A percentile compares a stretch with the other conserved stretches of the same genome.
Evolutionary conservation across 1,140 invertebrate species (phyloP).

Genomic region (Polyergus mexicanus): DNA sequence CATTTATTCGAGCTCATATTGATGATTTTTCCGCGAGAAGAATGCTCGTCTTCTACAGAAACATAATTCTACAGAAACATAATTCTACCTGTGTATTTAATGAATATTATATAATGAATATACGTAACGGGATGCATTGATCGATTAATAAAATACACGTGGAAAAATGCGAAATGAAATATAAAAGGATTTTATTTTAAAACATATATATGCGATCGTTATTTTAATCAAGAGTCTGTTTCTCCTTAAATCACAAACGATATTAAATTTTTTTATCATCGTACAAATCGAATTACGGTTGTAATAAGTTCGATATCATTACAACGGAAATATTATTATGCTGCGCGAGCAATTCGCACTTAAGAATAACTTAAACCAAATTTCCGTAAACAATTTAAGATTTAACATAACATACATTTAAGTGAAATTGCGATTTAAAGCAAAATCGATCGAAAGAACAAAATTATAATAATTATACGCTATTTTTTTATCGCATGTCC

Average conservation of each 20-base stretch:
- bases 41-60: background rate
- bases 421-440: background rate
- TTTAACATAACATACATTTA: background rate
- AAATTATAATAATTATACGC: slow-evolving; percentile 8
- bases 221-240: slow-evolving; percentile 22
- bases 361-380: slow-evolving; percentile 20
- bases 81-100: background rate
- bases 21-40: background rate
- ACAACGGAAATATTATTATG: slow-evolving; percentile 51
- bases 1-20: background rate
- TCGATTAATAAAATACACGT: slow-evolving; percentile 29
- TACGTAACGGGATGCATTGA: background rate
- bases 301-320: slow-evolving; percentile 36
- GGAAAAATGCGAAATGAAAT: slow-evolving; percentile 46
- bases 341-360: slow-evolving; percentile 3
- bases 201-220: slow-evolving; percentile 51
- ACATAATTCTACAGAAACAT: background rate
- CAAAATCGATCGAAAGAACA: background rate
- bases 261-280: slow-evolving; percentile 38
- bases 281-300: slow-evolving; percentile 52
- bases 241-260: slow-evolving; percentile 43
- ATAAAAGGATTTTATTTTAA: slow-evolving; percentile 60
- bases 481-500: slow-evolving; percentile 23
- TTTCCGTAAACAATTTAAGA: slow-evolving; percentile 21
- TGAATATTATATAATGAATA: slow-evolving; percentile 3